These are phyloP conservation scores for Trinorchestia longiramus DNA, from an alignment of 1,140 invertebrate species.

Conservation along the genomic window DNA sequence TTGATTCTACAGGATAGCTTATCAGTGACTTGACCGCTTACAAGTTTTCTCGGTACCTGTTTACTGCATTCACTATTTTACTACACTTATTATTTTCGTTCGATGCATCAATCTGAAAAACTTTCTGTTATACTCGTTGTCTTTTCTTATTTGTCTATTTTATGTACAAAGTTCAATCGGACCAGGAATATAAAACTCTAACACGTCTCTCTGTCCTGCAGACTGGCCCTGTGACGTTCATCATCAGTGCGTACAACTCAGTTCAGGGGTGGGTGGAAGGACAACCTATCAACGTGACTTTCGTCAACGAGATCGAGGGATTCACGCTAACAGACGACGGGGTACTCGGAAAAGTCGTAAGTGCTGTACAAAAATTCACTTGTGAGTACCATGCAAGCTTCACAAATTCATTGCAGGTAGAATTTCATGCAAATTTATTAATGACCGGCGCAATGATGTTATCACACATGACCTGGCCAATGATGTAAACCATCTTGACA, in stretches of 20 bases:
- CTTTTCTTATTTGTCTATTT: no score
- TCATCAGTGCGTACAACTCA: constrained; percentile 12
- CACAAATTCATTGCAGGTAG: background rate
- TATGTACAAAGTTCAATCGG: no score
- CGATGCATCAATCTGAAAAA: no score
- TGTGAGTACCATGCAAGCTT: background rate
- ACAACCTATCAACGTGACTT: background rate
- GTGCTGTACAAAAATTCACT: background rate
- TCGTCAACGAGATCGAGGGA: constrained; percentile 28
- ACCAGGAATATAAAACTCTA: background rate
- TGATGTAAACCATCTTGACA: background rate
- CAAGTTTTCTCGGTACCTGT: no score
- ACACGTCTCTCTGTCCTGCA: background rate
- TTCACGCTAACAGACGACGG: constrained; percentile 34
- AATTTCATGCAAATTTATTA: background rate
- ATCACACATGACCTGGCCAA: background rate
- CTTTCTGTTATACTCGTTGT: no score
- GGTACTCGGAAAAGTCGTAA: constrained; percentile 8
- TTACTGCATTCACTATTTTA: no score
- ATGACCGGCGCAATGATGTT: background rate
- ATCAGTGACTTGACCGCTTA: no score
- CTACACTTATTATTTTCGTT: no score
- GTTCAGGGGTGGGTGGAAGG: constrained; percentile 34
- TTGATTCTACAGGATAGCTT: no score
- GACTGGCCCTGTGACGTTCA: background rate